Evolutionary conservation across 2,797 vertebrate genomes (phyloP).

Genomic region (Rousettus madagascariensis): DNA sequence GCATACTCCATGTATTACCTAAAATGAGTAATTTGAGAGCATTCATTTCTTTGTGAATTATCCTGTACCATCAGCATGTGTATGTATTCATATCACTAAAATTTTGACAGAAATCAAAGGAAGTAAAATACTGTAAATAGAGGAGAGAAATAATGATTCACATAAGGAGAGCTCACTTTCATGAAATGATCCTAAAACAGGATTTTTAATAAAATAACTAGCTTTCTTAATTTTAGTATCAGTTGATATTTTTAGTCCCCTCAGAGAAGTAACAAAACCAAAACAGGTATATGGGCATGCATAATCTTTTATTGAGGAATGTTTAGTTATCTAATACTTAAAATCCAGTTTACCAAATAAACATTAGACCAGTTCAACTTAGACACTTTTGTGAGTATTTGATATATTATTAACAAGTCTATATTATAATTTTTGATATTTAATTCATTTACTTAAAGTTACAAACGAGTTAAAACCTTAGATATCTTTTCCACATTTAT

Average conservation of each 20-base stretch:
- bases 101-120: not conserved
- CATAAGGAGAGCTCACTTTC: not conserved
- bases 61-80: not conserved
- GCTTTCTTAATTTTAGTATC: conserved; percentile 40
- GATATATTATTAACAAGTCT: not conserved
- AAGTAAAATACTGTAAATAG: not conserved
- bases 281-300: not conserved
- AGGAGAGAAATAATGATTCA: not conserved
- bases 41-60: not conserved
- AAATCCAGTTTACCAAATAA: conserved; percentile 27
- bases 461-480: conserved; percentile 34
- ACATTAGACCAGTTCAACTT: conserved; percentile 12
- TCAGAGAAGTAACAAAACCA: not conserved
- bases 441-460: conserved; percentile 46
- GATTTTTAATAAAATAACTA: not conserved
- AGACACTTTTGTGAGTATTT: not conserved
- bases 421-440: conserved; percentile 50
- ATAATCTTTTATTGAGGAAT: conserved; percentile 33
- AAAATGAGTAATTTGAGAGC: not conserved
- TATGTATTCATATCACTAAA: not conserved
- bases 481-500: conserved; percentile 54
- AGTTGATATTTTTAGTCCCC: not conserved
- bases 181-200: not conserved
- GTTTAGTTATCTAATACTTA: not conserved
- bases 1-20: not conserved